A percentile compares a stretch with the other conserved stretches of the same genome.
These are phyloP conservation scores for Dryadula phaetusa DNA, from an alignment of 2,888 invertebrate species.

Conservation along the genomic window DNA sequence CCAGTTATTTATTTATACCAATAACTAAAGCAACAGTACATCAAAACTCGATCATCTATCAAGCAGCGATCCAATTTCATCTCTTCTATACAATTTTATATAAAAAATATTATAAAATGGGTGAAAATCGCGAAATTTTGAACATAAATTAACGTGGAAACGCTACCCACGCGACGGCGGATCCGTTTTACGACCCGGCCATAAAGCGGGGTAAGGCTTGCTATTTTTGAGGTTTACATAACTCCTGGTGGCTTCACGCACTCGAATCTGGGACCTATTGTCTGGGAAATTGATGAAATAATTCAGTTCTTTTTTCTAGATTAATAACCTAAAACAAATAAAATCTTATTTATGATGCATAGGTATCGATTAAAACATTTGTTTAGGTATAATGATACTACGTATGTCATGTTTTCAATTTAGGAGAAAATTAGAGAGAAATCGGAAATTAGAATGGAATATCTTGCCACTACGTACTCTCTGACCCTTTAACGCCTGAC, in stretches of 20 bases:
- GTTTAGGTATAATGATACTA: no score
- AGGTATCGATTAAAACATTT: no score
- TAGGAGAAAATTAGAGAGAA: no score
- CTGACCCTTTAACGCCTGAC: no score
- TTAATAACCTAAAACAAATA: no score
- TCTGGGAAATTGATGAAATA: conserved; percentile 19
- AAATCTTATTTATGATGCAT: no score
- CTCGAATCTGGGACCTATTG: conserved; percentile 31
- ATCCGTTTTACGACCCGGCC: conserved; percentile 48
- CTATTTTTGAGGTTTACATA: conserved; percentile 54
- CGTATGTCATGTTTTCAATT: no score
- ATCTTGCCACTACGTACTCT: no score
- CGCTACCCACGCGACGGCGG: conserved; percentile 37
- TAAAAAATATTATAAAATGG: conserved; percentile 24
- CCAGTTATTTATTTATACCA: conserved; percentile 6
- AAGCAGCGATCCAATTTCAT: conserved; percentile 15
- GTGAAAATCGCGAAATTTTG: conserved; percentile 38
- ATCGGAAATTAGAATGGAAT: no score
- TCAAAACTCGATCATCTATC: conserved; percentile 12
- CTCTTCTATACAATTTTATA: conserved; percentile 16
- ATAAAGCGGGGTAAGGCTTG: conserved; percentile 47
- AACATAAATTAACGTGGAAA: conserved; percentile 43
- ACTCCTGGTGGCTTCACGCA: conserved; percentile 38
- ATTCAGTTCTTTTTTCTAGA: not conserved
- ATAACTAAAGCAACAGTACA: not conserved